Conservation (phyloP, 1,140 invertebrate species). For the Anoplophora glabripennis region DNA sequence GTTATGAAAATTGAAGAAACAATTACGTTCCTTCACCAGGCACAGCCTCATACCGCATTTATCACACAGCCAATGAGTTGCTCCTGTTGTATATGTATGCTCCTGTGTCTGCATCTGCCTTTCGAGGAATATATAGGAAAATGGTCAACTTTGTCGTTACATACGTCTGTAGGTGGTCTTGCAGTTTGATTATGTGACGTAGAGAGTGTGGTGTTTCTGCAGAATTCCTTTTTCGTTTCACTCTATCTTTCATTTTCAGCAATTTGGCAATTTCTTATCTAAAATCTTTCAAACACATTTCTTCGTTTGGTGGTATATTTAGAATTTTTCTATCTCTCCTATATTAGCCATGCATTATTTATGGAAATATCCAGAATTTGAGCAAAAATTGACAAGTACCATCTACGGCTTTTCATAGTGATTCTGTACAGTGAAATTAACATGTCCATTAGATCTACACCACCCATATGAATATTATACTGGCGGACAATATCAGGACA, state of each 20-base stretch:
- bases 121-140: background rate
- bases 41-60: slow-evolving; percentile 1
- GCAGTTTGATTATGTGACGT: background rate
- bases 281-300: background rate
- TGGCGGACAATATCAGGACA: too few species aligned
- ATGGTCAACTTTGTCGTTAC: slow-evolving; percentile 1
- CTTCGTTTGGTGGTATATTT: background rate
- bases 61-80: background rate
- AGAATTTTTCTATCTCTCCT: slow-evolving; percentile 1
- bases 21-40: slow-evolving; percentile 1
- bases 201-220: too few species aligned
- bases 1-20: slow-evolving; percentile 3
- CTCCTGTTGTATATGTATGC: background rate
- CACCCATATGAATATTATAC: too few species aligned
- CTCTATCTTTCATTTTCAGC: background rate
- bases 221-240: too few species aligned
- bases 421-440: too few species aligned
- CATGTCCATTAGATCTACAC: too few species aligned
- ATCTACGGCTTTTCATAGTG: too few species aligned
- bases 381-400: too few species aligned
- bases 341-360: slow-evolving; percentile 6
- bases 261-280: background rate
- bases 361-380: background rate
- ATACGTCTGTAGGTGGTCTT: background rate
- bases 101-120: too few species aligned